phyloP scores from a whole-genome alignment of 92 coral and sea anemone species.

The Micromussa lordhowensis region DNA sequence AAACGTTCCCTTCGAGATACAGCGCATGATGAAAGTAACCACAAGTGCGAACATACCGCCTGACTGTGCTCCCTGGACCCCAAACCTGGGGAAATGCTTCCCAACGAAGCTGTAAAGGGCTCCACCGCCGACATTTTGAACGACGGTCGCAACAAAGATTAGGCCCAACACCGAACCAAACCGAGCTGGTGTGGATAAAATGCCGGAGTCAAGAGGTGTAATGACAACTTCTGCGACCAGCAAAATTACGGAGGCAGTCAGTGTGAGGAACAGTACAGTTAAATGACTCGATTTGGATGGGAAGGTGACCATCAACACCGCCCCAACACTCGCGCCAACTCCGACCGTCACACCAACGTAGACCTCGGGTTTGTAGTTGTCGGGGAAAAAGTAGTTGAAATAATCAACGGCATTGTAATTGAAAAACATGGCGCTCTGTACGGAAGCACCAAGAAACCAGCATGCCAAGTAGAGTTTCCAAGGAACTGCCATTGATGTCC shows the following conservation, averaged over 20 bases:
- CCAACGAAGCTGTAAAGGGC: constrained; percentile 84
- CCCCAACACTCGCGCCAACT: constrained; percentile 85
- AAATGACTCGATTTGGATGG: constrained; percentile 68
- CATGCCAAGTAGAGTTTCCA: constrained; percentile 81
- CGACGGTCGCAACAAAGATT: constrained; percentile 79
- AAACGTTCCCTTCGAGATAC: constrained; percentile 91
- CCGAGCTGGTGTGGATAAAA: constrained; percentile 62
- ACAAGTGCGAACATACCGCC: constrained; percentile 92
- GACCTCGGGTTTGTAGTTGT: constrained; percentile 87
- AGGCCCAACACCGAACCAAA: constrained; percentile 75
- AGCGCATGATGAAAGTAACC: constrained; percentile 86
- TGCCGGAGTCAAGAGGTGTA: constrained; percentile 62
- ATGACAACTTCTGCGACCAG: constrained; percentile 76
- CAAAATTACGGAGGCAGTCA: constrained; percentile 68
- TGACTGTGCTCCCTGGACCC: constrained; percentile 92
- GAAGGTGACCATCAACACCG: constrained; percentile 74
- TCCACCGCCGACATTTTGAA: constrained; percentile 89
- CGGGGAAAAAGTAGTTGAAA: constrained; percentile 90
- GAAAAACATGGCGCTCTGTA: constrained; percentile 88
- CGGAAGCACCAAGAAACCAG: constrained; percentile 95
- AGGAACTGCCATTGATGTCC: constrained; percentile 58
- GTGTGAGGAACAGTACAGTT: constrained; percentile 69
- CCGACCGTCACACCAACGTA: constrained; percentile 83
- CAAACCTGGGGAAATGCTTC: constrained; percentile 80
- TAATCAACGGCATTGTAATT: constrained; percentile 89